Evolutionary conservation across 64 coral and sea anemone genomes (phyloP).

Genomic region (Actinia equina): DNA sequence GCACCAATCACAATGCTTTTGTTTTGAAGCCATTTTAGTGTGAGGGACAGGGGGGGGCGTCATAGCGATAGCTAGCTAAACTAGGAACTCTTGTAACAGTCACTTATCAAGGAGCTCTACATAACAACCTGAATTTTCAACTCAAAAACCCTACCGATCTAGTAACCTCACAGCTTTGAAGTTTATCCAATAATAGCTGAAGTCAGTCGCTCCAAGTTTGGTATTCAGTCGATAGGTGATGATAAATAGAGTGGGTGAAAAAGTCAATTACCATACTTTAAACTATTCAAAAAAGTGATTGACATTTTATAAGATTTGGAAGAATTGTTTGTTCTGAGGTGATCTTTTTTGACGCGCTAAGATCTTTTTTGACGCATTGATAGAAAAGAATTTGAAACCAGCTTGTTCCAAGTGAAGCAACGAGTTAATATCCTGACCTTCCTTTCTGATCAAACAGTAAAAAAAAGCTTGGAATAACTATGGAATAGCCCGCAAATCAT

Average conservation of each 20-base stretch:
- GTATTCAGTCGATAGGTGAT: conserved; percentile 6
- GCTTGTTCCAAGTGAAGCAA: too few relatives aligned
- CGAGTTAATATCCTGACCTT: too few relatives aligned
- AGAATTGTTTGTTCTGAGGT: background rate
- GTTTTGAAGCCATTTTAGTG: background rate
- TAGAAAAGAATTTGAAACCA: too few relatives aligned
- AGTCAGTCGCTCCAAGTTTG: background rate
- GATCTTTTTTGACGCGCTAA: background rate
- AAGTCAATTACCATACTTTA: background rate
- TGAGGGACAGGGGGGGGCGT: background rate
- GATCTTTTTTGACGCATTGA: background rate
- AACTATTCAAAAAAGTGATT: conserved; percentile 11
- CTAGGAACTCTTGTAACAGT: too few relatives aligned
- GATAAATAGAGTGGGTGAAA: background rate
- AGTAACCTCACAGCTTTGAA: background rate
- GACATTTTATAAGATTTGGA: background rate
- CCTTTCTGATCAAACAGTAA: too few relatives aligned
- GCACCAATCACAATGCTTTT: too few relatives aligned
- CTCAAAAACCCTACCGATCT: background rate
- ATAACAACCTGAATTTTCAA: too few relatives aligned
- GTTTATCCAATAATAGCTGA: background rate
- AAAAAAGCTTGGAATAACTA: too few relatives aligned
- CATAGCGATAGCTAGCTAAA: too few relatives aligned
- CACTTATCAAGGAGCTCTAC: too few relatives aligned
- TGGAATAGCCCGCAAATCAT: too few relatives aligned